These are phyloP conservation scores for Vulpes ferrilata DNA, from an alignment of 2,113 vertebrate species.

Conservation along the genomic window DNA sequence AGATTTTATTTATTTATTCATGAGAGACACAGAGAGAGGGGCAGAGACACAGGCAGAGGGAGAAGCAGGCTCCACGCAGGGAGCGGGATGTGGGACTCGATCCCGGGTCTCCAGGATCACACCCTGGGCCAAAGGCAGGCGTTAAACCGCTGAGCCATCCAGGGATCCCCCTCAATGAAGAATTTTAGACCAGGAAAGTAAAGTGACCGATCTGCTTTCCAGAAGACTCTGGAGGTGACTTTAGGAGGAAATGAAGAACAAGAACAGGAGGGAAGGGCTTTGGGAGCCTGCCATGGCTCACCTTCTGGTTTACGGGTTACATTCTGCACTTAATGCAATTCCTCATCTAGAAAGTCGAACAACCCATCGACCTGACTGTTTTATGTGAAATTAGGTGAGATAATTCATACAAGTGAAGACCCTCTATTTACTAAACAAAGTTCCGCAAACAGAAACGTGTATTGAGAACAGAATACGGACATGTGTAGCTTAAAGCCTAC, in stretches of 20 bases:
- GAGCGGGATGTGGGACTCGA: no score
- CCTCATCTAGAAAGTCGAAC: background rate
- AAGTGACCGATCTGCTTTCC: background rate
- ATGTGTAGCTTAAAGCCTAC: background rate
- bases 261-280: background rate
- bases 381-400: conserved; percentile 26
- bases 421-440: conserved; percentile 11
- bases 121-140: no score
- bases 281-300: background rate
- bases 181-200: background rate
- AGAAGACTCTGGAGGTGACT: background rate
- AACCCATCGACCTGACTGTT: background rate
- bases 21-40: no score
- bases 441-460: conserved; percentile 32
- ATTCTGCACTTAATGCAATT: background rate
- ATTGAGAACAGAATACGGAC: background rate
- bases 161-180: background rate
- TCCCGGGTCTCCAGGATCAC: no score
- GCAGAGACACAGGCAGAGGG: no score
- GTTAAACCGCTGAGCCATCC: no score
- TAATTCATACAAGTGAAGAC: background rate
- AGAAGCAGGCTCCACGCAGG: no score
- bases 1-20: no score
- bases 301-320: background rate
- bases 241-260: background rate